A percentile compares a stretch with the other conserved stretches of the same genome.
phyloP scores from a whole-genome alignment of 2,888 invertebrate genomes.

The Tinea trinotella region DNA sequence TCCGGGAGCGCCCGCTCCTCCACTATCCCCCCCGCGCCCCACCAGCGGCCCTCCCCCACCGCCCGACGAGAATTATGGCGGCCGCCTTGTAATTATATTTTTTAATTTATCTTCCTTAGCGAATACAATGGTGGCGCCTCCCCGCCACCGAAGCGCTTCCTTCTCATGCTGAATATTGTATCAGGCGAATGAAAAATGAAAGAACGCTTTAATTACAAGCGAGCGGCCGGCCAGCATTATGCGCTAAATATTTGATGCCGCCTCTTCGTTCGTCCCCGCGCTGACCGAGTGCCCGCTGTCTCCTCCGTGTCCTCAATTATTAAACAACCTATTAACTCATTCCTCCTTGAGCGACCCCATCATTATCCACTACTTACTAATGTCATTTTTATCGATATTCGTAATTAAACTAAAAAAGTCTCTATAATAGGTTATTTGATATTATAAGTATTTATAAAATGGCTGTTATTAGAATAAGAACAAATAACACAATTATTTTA shows the following conservation, averaged over 20 bases:
- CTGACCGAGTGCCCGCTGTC: slow-evolving; percentile 30
- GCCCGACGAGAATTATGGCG: slow-evolving; percentile 74
- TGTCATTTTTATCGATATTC: slow-evolving; percentile 6
- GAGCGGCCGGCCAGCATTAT: slow-evolving; percentile 52
- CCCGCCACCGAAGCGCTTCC: slow-evolving; percentile 68
- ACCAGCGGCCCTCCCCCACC: slow-evolving; percentile 40
- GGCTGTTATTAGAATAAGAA: not conserved
- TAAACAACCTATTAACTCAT: slow-evolving; percentile 70
- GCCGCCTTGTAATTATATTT: slow-evolving; percentile 79
- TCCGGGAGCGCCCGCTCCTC: slow-evolving; percentile 68
- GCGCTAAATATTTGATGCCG: slow-evolving; percentile 68
- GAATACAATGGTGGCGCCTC: slow-evolving; percentile 74
- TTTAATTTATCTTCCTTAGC: slow-evolving; percentile 81
- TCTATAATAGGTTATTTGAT: not conserved
- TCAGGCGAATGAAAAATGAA: slow-evolving; percentile 72
- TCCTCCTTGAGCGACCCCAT: slow-evolving; percentile 53
- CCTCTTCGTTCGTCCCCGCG: slow-evolving; percentile 33
- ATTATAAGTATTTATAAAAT: no score
- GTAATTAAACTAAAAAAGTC: not conserved
- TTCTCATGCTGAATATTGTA: slow-evolving; percentile 73
- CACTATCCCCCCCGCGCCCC: slow-evolving; percentile 51
- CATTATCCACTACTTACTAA: slow-evolving; percentile 5
- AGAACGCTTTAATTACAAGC: slow-evolving; percentile 72
- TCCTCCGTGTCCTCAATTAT: slow-evolving; percentile 46
- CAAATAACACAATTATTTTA: not conserved